Evolutionary conservation across 2,888 invertebrate genomes (phyloP).

Genomic region (Drosophila subquinaria): DNA sequence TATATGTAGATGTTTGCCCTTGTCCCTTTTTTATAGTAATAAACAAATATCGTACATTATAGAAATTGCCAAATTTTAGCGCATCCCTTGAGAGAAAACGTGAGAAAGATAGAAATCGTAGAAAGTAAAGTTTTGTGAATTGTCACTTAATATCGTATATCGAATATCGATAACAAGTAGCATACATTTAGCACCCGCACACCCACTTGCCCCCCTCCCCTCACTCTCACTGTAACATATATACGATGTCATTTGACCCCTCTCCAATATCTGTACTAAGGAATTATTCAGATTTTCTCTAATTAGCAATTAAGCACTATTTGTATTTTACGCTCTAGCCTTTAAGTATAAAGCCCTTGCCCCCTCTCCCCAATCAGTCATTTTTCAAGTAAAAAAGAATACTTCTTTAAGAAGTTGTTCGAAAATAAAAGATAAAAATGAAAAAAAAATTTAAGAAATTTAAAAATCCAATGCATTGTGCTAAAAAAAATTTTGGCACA

Average conservation of each 20-base stretch:
- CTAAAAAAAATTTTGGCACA: conserved; percentile 58
- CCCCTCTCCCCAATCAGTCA: conserved; percentile 21
- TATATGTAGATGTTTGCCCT: conserved; percentile 33
- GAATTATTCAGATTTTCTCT: conserved; percentile 57
- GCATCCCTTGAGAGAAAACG: conserved; percentile 47
- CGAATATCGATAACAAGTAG: conserved; percentile 55
- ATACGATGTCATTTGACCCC: conserved; percentile 43
- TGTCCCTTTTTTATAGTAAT: conserved; percentile 34
- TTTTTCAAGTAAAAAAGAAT: conserved; percentile 34
- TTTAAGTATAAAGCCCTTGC: conserved; percentile 40
- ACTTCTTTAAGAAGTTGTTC: conserved; percentile 68
- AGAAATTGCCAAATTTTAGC: conserved; percentile 77
- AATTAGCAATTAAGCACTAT: conserved; percentile 62
- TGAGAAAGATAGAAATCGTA: conserved; percentile 11
- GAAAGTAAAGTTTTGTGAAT: conserved; percentile 30
- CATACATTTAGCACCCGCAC: conserved; percentile 11
- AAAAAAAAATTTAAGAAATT: conserved; percentile 32
- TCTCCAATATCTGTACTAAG: conserved; percentile 37
- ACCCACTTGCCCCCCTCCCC: conserved; percentile 3
- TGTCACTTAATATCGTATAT: conserved; percentile 44
- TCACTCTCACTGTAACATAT: conserved; percentile 67
- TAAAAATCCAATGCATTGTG: conserved; percentile 66
- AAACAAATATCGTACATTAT: conserved; percentile 48
- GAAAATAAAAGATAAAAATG: conserved; percentile 48
- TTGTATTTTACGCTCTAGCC: conserved; percentile 56